Conservation (phyloP, 1,140 invertebrate genomes). For the Acarapis woodi region DNA sequence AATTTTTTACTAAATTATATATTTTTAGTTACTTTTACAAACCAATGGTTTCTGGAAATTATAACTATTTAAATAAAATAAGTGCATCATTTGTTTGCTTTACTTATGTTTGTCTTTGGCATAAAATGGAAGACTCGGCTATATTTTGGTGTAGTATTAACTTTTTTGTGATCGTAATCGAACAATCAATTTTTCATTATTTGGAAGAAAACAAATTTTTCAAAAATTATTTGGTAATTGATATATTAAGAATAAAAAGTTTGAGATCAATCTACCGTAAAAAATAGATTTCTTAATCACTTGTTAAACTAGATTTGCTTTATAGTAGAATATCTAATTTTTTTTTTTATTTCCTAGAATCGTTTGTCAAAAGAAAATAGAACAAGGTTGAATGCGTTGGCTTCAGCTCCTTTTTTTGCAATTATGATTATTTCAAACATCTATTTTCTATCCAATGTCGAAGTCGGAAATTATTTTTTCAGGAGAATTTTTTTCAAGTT, state of each 20-base stretch:
- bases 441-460: conserved; percentile 13
- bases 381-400: conserved; percentile 3
- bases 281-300: not conserved
- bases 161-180: conserved; percentile 9
- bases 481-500: not conserved
- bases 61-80: conserved; percentile 4
- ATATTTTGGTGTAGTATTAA: conserved; percentile 10
- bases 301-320: not conserved
- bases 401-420: conserved; percentile 8
- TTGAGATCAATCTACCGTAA: not conserved
- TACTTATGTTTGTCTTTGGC: conserved; percentile 12
- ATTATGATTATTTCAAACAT: conserved; percentile 11
- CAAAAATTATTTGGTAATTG: not conserved
- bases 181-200: conserved; percentile 1
- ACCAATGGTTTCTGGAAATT: conserved; percentile 3
- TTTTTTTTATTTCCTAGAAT: conserved; percentile 1
- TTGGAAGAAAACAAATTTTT: not conserved
- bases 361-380: not conserved
- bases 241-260: not conserved
- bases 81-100: conserved; percentile 10
- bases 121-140: conserved; percentile 9
- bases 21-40: conserved; percentile 10
- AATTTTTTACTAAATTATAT: not conserved
- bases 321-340: conserved; percentile 2
- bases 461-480: conserved; percentile 6